Percentiles rank a stretch among this genome's conserved stretches.
Conservation (phyloP, 2,797 vertebrate genomes). For the Argentina silus region DNA sequence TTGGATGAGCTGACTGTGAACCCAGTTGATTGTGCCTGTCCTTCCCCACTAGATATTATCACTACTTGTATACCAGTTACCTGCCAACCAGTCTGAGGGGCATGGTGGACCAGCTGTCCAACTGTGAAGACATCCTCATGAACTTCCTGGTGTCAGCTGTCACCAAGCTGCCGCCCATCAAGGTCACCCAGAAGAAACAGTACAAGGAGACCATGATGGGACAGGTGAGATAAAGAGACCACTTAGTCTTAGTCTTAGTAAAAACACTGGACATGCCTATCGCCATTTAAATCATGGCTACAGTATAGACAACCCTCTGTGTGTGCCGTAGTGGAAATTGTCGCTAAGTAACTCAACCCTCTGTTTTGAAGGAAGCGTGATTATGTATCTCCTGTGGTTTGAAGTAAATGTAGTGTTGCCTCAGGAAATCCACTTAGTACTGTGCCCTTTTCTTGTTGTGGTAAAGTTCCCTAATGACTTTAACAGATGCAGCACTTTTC, state of each 20-base stretch:
- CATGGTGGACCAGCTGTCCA: conserved; percentile 98
- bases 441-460: not conserved
- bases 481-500: not conserved
- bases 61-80: conserved; percentile 97
- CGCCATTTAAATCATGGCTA: too few relatives aligned
- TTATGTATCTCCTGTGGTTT: too few relatives aligned
- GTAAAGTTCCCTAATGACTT: not conserved
- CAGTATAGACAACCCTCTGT: too few relatives aligned
- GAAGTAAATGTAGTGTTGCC: too few relatives aligned
- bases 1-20: not conserved
- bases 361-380: too few relatives aligned
- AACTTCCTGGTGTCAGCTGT: conserved; percentile 98
- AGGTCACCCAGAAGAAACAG: conserved; percentile 99
- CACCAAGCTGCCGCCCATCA: conserved; percentile 97
- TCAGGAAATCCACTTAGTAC: not conserved
- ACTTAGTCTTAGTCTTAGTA: too few relatives aligned
- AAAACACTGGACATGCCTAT: too few relatives aligned
- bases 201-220: conserved; percentile 99
- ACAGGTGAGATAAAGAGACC: conserved; percentile 82
- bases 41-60: conserved; percentile 88
- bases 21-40: not conserved
- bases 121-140: conserved; percentile 99
- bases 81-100: conserved; percentile 93
- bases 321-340: too few relatives aligned
- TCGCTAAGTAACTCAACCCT: too few relatives aligned